phyloP scores from a whole-genome alignment of 1,140 invertebrate species.

The Calephelis nemesis region DNA sequence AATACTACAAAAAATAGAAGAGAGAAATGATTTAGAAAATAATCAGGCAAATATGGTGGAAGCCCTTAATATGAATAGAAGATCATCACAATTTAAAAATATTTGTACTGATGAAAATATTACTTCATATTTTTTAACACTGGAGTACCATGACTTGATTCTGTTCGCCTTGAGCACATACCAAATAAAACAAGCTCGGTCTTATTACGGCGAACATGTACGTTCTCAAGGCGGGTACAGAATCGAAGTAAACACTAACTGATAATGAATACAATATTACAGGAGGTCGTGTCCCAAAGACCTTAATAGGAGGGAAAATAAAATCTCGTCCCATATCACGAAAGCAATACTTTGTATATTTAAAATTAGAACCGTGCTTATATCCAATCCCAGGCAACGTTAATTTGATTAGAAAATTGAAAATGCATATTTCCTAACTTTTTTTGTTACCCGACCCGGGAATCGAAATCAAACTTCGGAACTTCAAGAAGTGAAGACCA shows the following conservation, averaged over 20 bases:
- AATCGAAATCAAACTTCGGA: too few species aligned
- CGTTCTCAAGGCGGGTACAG: slow-evolving; percentile 29
- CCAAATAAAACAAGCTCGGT: slow-evolving; percentile 29
- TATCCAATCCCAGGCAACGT: too few species aligned
- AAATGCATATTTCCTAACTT: too few species aligned
- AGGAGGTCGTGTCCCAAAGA: slow-evolving; percentile 19
- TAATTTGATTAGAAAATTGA: too few species aligned
- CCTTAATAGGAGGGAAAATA: slow-evolving; percentile 28
- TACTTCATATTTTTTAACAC: slow-evolving; percentile 18
- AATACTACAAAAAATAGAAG: not conserved
- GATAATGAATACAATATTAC: slow-evolving; percentile 26
- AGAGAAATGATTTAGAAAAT: slow-evolving; percentile 7
- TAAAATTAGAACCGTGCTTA: slow-evolving; percentile 13
- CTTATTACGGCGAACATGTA: slow-evolving; percentile 34
- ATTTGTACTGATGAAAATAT: slow-evolving; percentile 18
- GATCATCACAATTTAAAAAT: slow-evolving; percentile 10
- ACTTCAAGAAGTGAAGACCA: too few species aligned
- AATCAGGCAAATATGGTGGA: slow-evolving; percentile 8
- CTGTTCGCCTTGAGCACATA: slow-evolving; percentile 25
- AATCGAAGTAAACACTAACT: slow-evolving; percentile 25
- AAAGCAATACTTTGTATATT: slow-evolving; percentile 31
- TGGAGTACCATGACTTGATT: slow-evolving; percentile 22
- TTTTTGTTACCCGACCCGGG: too few species aligned
- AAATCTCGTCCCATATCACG: slow-evolving; percentile 29
- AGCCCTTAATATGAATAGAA: slow-evolving; percentile 21